Conservation (phyloP, 1,140 invertebrate species). For the Microplitis mediator region DNA sequence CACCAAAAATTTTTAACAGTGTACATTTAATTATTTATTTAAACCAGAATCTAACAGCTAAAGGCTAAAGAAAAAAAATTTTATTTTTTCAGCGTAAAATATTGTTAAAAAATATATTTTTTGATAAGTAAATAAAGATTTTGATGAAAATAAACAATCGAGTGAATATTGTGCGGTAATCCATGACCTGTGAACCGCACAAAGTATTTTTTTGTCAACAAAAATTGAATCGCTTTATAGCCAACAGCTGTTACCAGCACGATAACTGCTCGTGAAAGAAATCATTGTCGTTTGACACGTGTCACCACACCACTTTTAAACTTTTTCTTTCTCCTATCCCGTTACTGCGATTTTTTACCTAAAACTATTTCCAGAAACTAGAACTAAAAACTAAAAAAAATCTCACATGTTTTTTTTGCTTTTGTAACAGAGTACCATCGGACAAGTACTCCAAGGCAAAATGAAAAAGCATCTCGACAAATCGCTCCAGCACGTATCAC, state of each 20-base stretch:
- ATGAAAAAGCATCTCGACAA: not conserved
- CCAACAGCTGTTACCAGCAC: not conserved
- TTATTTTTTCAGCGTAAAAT: too few species aligned
- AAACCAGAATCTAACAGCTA: too few species aligned
- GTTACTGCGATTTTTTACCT: not conserved
- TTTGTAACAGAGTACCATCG: not conserved
- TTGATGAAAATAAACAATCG: too few species aligned
- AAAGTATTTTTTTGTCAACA: not conserved
- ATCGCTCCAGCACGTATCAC: not conserved
- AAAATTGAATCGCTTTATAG: not conserved
- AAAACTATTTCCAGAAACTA: not conserved
- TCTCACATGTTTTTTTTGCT: not conserved
- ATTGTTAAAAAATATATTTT: too few species aligned
- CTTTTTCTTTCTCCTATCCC: not conserved
- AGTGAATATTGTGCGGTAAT: not conserved
- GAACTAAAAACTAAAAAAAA: not conserved
- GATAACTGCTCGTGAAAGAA: conserved; percentile 9
- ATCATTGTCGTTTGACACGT: conserved; percentile 7
- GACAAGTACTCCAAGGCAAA: not conserved
- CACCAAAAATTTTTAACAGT: too few species aligned
- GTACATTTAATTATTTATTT: too few species aligned
- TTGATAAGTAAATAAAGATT: too few species aligned
- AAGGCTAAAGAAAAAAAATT: too few species aligned
- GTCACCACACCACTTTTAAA: not conserved
- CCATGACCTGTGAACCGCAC: not conserved